Conservation (phyloP, 2,888 invertebrate species). For the Aphidius colemani region DNA sequence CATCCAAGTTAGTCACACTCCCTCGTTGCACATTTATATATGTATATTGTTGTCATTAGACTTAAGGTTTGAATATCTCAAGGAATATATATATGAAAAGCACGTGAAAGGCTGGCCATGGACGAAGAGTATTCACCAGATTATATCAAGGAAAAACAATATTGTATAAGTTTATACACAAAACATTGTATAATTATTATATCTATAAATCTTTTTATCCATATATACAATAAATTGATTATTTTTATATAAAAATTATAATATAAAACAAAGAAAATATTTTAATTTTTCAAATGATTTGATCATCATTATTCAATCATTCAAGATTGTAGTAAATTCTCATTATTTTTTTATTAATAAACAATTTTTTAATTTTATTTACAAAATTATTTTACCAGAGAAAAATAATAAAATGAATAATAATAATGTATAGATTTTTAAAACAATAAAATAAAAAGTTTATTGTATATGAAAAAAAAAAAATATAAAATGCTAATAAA, state of each 20-base stretch:
- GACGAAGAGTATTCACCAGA: constrained; percentile 17
- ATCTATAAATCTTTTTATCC: too few species aligned
- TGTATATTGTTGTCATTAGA: constrained; percentile 8
- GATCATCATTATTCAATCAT: constrained; percentile 6
- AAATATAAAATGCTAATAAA: constrained; percentile 30
- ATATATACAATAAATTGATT: too few species aligned
- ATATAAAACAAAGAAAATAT: constrained; percentile 1
- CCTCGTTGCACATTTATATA: not conserved
- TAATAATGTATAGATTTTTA: not conserved
- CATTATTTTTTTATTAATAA: too few species aligned
- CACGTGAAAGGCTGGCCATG: constrained; percentile 28
- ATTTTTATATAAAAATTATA: not conserved
- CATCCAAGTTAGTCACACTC: too few species aligned
- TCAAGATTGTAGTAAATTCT: too few species aligned
- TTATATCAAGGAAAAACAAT: constrained; percentile 13
- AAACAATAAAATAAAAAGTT: constrained; percentile 1
- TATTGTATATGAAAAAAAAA: not conserved
- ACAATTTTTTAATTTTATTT: too few species aligned
- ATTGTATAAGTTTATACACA: not conserved
- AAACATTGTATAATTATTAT: too few species aligned
- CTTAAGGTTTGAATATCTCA: constrained; percentile 10
- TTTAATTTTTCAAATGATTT: constrained; percentile 8
- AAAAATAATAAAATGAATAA: too few species aligned
- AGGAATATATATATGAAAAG: constrained; percentile 11
- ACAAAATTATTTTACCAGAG: too few species aligned